These are phyloP conservation scores for Rhamphomyia laevipes DNA, from an alignment of 2,888 invertebrate species.

Conservation along the genomic window DNA sequence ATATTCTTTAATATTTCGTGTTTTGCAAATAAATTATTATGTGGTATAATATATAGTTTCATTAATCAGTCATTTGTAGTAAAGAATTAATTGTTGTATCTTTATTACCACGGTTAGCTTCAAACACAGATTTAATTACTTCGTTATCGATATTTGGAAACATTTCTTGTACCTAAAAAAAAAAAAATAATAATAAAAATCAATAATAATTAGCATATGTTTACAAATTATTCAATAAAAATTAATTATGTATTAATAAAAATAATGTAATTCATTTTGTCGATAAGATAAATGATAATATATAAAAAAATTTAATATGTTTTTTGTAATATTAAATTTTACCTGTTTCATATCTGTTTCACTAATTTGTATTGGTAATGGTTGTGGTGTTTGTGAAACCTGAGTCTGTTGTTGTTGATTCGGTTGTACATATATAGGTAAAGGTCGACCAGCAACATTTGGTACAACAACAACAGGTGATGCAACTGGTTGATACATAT, in stretches of 20 bases:
- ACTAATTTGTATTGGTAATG: constrained; percentile 34
- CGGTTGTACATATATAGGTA: constrained; percentile 28
- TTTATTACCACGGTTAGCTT: constrained; percentile 81
- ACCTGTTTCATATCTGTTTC: constrained; percentile 56
- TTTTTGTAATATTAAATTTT: constrained; percentile 11
- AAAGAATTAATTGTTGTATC: constrained; percentile 83
- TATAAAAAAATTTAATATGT: background rate
- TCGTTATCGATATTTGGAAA: constrained; percentile 91
- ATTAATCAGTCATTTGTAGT: constrained; percentile 65
- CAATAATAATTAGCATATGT: no score
- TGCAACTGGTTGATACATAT: constrained; percentile 42
- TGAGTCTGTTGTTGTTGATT: constrained; percentile 32
- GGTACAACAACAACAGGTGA: constrained; percentile 63
- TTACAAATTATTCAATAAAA: no score
- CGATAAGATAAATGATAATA: no score
- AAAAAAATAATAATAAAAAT: background rate
- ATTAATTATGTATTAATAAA: no score
- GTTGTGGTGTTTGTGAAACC: constrained; percentile 20
- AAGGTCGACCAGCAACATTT: constrained; percentile 30
- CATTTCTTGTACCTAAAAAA: constrained; percentile 79
- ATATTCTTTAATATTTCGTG: no score
- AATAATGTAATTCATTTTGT: no score
- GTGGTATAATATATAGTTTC: no score
- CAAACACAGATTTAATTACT: constrained; percentile 80
- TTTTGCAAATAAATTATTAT: no score